These are phyloP conservation scores for Gyps fulvus DNA, from an alignment of 2,113 vertebrate species.

Conservation along the genomic window DNA sequence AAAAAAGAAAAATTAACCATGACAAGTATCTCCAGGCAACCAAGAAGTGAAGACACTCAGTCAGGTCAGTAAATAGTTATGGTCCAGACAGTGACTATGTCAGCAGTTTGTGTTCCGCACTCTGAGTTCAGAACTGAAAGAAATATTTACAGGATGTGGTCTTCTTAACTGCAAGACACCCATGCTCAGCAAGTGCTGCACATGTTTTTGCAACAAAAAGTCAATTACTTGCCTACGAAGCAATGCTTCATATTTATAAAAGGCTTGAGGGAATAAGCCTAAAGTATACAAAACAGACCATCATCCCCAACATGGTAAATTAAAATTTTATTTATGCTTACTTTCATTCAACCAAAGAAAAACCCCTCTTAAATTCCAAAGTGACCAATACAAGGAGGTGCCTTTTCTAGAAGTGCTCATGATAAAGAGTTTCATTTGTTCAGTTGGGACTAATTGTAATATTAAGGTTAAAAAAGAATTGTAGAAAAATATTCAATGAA, in stretches of 20 bases:
- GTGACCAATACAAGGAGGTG: not conserved
- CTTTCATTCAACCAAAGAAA: not conserved
- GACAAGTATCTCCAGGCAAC: not conserved
- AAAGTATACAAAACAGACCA: not conserved
- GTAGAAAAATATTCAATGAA: not conserved
- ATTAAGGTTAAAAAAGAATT: not conserved
- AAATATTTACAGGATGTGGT: slow-evolving; percentile 53
- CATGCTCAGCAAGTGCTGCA: not conserved
- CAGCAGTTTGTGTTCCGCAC: not conserved
- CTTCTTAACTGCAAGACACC: not conserved
- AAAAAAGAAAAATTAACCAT: not conserved
- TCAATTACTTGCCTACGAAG: not conserved
- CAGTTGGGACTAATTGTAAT: not conserved
- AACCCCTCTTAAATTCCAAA: not conserved
- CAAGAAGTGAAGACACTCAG: not conserved
- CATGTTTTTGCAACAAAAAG: not conserved
- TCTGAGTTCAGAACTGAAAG: not conserved
- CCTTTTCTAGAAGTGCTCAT: not conserved
- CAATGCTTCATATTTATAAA: not conserved
- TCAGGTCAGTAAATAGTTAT: not conserved
- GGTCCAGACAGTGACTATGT: not conserved
- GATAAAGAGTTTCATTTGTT: not conserved
- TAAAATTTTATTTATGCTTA: not conserved
- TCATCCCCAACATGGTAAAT: not conserved
- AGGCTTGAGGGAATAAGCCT: not conserved